Base-by-base conservation (phyloP, 2,888 invertebrate genomes). In the Zele albiditarsus region DNA sequence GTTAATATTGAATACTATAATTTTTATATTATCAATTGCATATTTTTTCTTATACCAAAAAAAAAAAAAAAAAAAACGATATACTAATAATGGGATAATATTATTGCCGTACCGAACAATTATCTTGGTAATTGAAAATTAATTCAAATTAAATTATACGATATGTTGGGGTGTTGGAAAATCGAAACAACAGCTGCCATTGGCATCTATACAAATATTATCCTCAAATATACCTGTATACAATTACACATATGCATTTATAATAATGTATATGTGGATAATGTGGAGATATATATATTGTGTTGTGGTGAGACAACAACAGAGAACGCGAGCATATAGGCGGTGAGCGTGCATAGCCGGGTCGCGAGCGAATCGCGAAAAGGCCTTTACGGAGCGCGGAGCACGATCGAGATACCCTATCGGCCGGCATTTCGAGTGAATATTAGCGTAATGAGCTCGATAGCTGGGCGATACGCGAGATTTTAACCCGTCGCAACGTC, bases 401-500 rank as follows among this genome's bases (percentile, higher is more conserved):
- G 84, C 86, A 84, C 87, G 86, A 87, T 87, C 87, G 86, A 84
- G 87, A 87, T 87, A 87, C 78, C 80, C 79, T 86, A 86, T 84
- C 84, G 80, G 80, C 80, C 82, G 84, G 84, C 84, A 87, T 87
- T 87, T 87, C 86, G 85, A 86, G 86, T 84, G 87, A 87, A 88
- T 87, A 87, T 88, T 87, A 87, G 87, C 87, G 88, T 87, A 88
- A 88, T 87, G 87, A 88, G 87, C 86, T 80, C 86, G 87, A 88
- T 87, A 88, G 84, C 84, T 77, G 72, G 78, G 78, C 80, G 87
- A 87, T 84, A 85, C 80, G 67, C 66, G 80, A 86, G 85, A 86
- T 86, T 86, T 87, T 84, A 85, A 83, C 80, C 81, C 76, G 80
- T 77, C 78, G 81, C 68, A 75, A 74, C 80, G 84, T 84, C 84